Percentiles rank a stretch among this genome's conserved stretches.
Conservation (phyloP, 2,797 vertebrate species). For the Pseudomugil tenellus region DNA sequence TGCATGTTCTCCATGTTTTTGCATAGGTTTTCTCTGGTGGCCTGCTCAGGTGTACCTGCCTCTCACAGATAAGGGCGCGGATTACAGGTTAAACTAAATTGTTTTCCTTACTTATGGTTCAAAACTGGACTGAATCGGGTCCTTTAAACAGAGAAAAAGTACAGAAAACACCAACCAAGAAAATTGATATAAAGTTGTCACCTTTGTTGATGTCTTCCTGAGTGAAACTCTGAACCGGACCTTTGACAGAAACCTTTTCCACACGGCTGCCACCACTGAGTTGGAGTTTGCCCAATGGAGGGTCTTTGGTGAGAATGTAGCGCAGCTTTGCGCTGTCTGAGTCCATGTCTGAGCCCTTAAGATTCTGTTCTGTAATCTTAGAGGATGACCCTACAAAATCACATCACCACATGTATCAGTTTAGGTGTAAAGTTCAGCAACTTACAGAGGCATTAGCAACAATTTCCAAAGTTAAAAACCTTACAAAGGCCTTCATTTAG, state of each 20-base stretch:
- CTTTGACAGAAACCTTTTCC: conserved; percentile 84
- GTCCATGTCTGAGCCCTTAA: conserved; percentile 85
- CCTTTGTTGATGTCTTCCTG: conserved; percentile 94
- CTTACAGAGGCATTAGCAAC: too few species aligned
- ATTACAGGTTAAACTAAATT: too few species aligned
- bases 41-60: too few species aligned
- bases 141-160: neutral
- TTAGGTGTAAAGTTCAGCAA: too few species aligned
- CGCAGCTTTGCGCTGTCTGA: conserved; percentile 82
- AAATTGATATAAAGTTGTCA: conserved; percentile 41
- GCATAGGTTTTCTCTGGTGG: too few species aligned
- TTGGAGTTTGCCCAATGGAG: conserved; percentile 81
- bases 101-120: too few species aligned
- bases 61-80: too few species aligned
- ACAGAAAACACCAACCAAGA: neutral
- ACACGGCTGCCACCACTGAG: conserved; percentile 65
- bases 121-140: too few species aligned
- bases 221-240: conserved; percentile 88
- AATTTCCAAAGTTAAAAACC: neutral
- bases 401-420: too few species aligned
- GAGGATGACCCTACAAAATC: conserved; percentile 84
- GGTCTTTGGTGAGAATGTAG: conserved; percentile 89
- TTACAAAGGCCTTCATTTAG: neutral
- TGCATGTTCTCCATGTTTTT: too few species aligned
- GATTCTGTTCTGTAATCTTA: conserved; percentile 88